Evolutionary conservation across 2,797 vertebrate genomes (phyloP), one percentile per base, ranked within the genome.

Genomic region (Pelodytes ibericus): DNA sequence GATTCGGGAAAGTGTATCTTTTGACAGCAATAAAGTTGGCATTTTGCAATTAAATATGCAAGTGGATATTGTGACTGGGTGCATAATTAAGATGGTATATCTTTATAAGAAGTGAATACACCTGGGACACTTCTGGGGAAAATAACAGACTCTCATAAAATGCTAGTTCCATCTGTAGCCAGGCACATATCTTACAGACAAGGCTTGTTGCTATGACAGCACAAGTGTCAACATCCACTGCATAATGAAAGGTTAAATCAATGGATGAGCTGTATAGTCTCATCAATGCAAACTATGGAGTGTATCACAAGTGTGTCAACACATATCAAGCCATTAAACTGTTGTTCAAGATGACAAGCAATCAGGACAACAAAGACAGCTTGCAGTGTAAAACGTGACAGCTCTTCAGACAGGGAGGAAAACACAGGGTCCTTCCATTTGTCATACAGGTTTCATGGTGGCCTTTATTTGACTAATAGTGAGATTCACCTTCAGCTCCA

Each of bases 171-270:
- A 3, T 53, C 69, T 60, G n/a, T n/a, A 47, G 58, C 53, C 25
- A 61, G 41, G 67, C 72, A 67, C 56, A n/a, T 58, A 73, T 62
- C 63, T 58, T 29, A 57, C 25, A 68, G 20, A 75, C 30, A 26
- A 59, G 44, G 22, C 44, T 25, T 68, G 76, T 72, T 78, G 63
- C 76, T 44, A 78, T 72, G 76, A 68, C 70, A 78, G 63, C 70
- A 72, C 29, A 78, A 67, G 63, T 78, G 76, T 68, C 76, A 78
- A 78, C 76, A 61, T 61, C 76, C 41, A 72, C 41, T 47, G 25
- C 58, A 73, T 78, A 61, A 72, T 56, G 20, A 73, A 78, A 78
- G 76, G 76, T 72, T 71, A 78, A 72, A 65, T 78, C 57, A 73
- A 73, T 73, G 70, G 57, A 49, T 4, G 63, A 31, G 30, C 44